Base-by-base conservation (phyloP, 2,888 invertebrate species). In the Cyrtodaria siliqua region DNA sequence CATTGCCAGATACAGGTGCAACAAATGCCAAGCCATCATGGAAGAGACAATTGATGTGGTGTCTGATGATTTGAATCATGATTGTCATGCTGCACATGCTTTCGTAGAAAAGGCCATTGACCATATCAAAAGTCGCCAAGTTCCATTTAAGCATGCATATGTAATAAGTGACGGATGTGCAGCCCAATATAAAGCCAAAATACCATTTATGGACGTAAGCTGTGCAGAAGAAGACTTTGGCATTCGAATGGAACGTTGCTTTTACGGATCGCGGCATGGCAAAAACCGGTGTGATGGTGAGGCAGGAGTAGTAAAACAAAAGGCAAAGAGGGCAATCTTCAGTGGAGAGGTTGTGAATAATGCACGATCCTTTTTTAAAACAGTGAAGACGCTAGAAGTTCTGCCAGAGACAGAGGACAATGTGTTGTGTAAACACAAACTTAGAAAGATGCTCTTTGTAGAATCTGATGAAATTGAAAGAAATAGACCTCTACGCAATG, bases 251-350 rank as follows among this genome's bases (percentile, higher is more conserved):
- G 27, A 71, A 29, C 60, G 76, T 24, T 23, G 3, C 16, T 77
- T 50, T 47, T 77, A 77, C 62, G 76, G 76, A 0, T 71, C 67
- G 0, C 33, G 67, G 8, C 71, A 71, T 63, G 70, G 76, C 18
- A 77, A 77, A 26, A 77, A 77, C 26, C 44, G 71, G 26, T 77
- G 71, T 40, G 67, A 71, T 57, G 69, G 75, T 1, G 75, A 75
- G 50, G 71, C 67, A 24, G 76, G 76, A 14, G 53, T 67, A 8
- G n/a, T 67, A 16, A 67, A 67, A 33, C 62, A 57, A 23, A 62
- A 33, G 47, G 76, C 59, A 26, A 59, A 67, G 0, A 77, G 71
- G 52, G 56, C 33, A 2, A 52, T 59, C 0, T 42, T 27, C 29
- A 63, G 29, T 53, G 70, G 29, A 26, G 38, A 62, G 18, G 2